These are phyloP conservation scores for Neoniphon sammara DNA, from an alignment of 2,797 vertebrate species.

Conservation along the genomic window DNA sequence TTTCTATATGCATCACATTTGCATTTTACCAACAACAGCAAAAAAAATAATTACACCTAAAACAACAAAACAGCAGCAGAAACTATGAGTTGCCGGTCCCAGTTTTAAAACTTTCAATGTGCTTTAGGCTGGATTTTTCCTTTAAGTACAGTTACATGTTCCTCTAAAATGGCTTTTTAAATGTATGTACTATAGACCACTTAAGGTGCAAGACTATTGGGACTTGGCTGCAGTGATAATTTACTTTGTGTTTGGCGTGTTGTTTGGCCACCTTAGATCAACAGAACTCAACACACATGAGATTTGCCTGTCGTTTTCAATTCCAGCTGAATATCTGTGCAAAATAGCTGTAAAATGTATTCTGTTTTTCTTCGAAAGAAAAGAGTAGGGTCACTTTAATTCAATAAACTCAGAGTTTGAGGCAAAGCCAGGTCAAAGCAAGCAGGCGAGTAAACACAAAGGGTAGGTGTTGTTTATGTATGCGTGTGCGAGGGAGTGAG, in stretches of 20 bases:
- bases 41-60: too few species aligned
- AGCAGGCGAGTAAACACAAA: slow-evolving; percentile 46
- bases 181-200: neutral
- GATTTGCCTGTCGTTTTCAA: slow-evolving; percentile 50
- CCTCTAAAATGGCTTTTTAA: neutral
- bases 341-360: slow-evolving; percentile 54
- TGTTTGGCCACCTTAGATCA: slow-evolving; percentile 24
- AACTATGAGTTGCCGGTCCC: too few species aligned
- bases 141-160: neutral
- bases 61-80: too few species aligned
- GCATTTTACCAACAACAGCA: too few species aligned
- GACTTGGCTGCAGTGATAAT: neutral
- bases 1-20: too few species aligned
- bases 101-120: too few species aligned
- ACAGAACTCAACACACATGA: slow-evolving; percentile 13
- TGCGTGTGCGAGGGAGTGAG: slow-evolving; percentile 42
- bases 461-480: slow-evolving; percentile 42
- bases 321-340: slow-evolving; percentile 31
- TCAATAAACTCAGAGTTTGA: slow-evolving; percentile 55
- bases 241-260: slow-evolving; percentile 3
- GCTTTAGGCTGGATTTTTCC: too few species aligned
- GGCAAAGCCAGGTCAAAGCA: slow-evolving; percentile 42
- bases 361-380: slow-evolving; percentile 61
- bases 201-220: neutral
- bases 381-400: slow-evolving; percentile 61